Evolutionary conservation across 2,113 vertebrate species (phyloP).

Genomic region (Rousettus leschenaultii): DNA sequence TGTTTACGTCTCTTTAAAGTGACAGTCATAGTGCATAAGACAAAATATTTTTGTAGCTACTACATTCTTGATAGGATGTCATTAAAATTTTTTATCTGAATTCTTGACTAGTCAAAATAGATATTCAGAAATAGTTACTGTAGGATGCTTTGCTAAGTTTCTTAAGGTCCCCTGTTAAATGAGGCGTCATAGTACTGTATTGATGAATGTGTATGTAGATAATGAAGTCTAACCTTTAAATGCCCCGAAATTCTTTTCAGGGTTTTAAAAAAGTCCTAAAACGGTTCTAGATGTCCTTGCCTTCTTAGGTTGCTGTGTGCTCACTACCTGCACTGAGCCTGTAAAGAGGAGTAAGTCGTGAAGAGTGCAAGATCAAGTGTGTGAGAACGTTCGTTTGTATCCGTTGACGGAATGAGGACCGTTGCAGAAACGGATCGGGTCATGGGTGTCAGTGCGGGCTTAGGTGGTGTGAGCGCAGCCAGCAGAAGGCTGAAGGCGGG

Average conservation of each 20-base stretch:
- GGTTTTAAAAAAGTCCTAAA: neutral
- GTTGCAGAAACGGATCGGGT: neutral
- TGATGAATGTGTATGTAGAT: neutral
- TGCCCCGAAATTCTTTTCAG: neutral
- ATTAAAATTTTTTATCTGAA: neutral
- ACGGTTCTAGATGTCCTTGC: neutral
- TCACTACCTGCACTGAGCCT: neutral
- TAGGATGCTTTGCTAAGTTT: neutral
- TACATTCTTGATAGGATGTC: neutral
- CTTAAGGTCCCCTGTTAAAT: neutral
- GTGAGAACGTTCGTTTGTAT: accelerated
- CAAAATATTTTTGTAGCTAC: neutral
- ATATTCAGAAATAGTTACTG: neutral
- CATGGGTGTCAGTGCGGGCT: neutral
- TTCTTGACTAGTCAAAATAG: neutral
- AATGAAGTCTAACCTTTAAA: neutral
- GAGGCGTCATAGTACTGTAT: neutral
- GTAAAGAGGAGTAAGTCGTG: accelerated
- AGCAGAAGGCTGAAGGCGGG: neutral
- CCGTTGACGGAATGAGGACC: accelerated
- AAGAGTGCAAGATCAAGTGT: neutral
- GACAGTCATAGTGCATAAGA: neutral
- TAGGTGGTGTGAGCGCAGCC: neutral
- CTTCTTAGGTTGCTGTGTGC: no score
- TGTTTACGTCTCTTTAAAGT: neutral